These are phyloP conservation scores for Neolamprologus sp. DNA, from an alignment of 2,113 vertebrate species.

Conservation along the genomic window DNA sequence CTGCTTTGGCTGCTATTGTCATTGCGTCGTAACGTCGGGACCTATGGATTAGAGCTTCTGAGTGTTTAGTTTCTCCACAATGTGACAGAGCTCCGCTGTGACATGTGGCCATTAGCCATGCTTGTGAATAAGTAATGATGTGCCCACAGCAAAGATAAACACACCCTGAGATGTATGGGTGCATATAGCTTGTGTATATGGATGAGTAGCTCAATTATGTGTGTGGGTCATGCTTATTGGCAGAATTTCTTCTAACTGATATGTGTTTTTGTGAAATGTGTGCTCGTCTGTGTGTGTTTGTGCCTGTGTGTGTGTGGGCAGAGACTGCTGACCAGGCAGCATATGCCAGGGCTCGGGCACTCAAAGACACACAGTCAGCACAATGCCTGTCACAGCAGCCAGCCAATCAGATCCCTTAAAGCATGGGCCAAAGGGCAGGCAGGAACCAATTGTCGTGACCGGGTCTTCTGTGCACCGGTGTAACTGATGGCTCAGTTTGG, in stretches of 20 bases:
- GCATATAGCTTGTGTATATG: not conserved
- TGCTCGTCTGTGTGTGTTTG: not conserved
- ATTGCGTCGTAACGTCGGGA: slow-evolving; percentile 31
- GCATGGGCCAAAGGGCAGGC: slow-evolving; percentile 24
- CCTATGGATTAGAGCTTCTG: slow-evolving; percentile 44
- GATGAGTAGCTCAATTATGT: not conserved
- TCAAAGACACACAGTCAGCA: slow-evolving; percentile 75
- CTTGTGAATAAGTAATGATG: slow-evolving; percentile 50
- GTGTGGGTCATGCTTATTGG: not conserved
- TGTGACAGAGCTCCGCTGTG: slow-evolving; percentile 1
- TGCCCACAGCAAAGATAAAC: not conserved
- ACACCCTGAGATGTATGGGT: not conserved
- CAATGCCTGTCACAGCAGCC: slow-evolving; percentile 53
- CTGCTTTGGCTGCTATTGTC: slow-evolving; percentile 44
- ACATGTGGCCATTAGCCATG: slow-evolving; percentile 41
- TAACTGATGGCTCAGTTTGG: not conserved
- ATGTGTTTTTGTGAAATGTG: not conserved
- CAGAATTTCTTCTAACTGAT: not conserved
- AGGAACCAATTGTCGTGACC: slow-evolving; percentile 22
- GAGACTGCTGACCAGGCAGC: slow-evolving; percentile 67
- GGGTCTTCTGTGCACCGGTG: not conserved
- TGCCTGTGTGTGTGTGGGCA: not conserved
- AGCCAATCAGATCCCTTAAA: slow-evolving; percentile 42
- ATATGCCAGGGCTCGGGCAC: slow-evolving; percentile 38
- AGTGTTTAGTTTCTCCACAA: slow-evolving; percentile 34